These are phyloP conservation scores for Vimba vimba DNA, from an alignment of 2,113 vertebrate species.

Conservation along the genomic window DNA sequence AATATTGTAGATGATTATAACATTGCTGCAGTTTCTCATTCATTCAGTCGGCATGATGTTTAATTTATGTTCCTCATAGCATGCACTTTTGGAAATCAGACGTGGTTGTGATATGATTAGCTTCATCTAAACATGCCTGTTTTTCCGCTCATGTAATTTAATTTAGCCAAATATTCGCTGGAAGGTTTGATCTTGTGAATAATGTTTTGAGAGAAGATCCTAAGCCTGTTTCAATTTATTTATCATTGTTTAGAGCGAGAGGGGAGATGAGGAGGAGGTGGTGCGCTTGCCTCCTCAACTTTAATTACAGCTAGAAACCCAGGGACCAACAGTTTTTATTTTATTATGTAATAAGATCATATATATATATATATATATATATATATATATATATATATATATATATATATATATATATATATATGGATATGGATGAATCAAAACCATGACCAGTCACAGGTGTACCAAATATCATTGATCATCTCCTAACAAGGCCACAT, in stretches of 20 bases:
- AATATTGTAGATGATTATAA: conserved; percentile 26
- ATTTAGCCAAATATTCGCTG: conserved; percentile 10
- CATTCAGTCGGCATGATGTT: not conserved
- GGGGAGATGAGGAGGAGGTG: not conserved
- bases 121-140: conserved; percentile 9
- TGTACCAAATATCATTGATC: too few species aligned
- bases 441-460: too few species aligned
- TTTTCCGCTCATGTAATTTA: not conserved
- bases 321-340: not conserved
- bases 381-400: not conserved
- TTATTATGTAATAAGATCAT: not conserved
- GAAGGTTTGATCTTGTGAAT: conserved; percentile 1
- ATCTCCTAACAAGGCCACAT: too few species aligned
- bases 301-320: conserved; percentile 9
- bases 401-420: not conserved
- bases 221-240: not conserved
- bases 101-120: not conserved
- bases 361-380: not conserved
- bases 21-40: conserved; percentile 17
- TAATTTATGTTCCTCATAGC: conserved; percentile 21
- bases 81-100: not conserved
- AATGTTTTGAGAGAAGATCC: conserved; percentile 9
- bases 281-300: not conserved
- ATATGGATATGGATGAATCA: too few species aligned
- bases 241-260: not conserved